Conservation (phyloP, 2,888 invertebrate species). For the Spodoptera picta region DNA sequence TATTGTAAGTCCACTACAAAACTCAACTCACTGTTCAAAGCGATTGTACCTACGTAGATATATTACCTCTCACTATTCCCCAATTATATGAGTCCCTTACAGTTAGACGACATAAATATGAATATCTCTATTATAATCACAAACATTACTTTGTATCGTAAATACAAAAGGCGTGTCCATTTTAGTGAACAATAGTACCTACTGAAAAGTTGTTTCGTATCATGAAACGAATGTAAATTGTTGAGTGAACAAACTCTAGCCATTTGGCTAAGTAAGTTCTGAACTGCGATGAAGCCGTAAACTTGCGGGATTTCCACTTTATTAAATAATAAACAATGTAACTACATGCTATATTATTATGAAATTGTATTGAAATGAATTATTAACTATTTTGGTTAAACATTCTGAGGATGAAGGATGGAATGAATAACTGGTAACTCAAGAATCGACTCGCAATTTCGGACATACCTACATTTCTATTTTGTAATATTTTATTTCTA, state of each 20-base stretch:
- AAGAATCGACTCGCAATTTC: too few species aligned
- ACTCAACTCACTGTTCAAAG: too few species aligned
- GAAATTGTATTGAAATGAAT: slow-evolving; percentile 47
- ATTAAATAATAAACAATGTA: slow-evolving; percentile 72
- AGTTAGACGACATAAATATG: too few species aligned
- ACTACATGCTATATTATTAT: slow-evolving; percentile 46
- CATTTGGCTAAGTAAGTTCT: slow-evolving; percentile 69
- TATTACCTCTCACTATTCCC: too few species aligned
- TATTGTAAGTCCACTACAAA: too few species aligned
- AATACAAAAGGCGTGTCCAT: slow-evolving; percentile 50
- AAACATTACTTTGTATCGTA: slow-evolving; percentile 16
- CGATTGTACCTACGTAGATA: too few species aligned
- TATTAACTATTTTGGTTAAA: slow-evolving; percentile 31
- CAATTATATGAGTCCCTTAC: too few species aligned
- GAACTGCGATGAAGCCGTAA: slow-evolving; percentile 69
- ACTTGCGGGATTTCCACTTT: slow-evolving; percentile 69
- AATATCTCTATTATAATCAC: background rate
- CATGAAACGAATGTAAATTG: slow-evolving; percentile 70
- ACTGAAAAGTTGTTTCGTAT: slow-evolving; percentile 55
- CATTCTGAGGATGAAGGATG: slow-evolving; percentile 23
- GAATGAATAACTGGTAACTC: background rate
- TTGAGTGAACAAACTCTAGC: slow-evolving; percentile 63
- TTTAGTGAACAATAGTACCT: slow-evolving; percentile 49
- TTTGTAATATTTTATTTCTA: too few species aligned
- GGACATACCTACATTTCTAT: too few species aligned